Evolutionary conservation across 2,113 vertebrate species (phyloP).

Genomic region (Tinamus guttatus): DNA sequence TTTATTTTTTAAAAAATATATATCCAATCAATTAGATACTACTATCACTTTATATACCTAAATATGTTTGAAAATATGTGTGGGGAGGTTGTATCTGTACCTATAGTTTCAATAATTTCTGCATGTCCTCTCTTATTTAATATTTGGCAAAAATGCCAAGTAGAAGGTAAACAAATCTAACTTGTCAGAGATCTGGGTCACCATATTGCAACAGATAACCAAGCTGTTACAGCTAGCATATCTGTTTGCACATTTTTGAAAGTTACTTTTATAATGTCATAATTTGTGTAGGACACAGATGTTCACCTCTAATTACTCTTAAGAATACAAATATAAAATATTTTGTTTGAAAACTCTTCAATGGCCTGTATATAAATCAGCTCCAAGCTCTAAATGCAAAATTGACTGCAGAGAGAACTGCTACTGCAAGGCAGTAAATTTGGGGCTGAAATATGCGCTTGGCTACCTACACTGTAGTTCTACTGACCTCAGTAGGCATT

Average conservation of each 20-base stretch:
- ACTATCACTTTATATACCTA: rapidly evolving
- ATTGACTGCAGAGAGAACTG: neutral
- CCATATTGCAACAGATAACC: conserved; percentile 34
- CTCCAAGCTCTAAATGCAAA: neutral
- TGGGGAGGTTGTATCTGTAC: neutral
- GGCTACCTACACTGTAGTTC: neutral
- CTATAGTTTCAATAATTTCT: neutral
- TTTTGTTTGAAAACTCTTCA: conserved; percentile 1
- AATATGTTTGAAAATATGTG: neutral
- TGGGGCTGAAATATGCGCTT: neutral
- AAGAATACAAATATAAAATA: conserved; percentile 27
- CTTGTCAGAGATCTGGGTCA: conserved; percentile 32
- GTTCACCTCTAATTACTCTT: conserved; percentile 42
- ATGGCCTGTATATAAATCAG: conserved; percentile 6
- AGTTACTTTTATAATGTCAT: conserved; percentile 22
- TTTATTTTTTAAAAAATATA: too few species aligned
- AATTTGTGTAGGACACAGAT: conserved; percentile 50
- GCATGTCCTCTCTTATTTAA: neutral
- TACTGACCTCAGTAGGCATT: neutral
- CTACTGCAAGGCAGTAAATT: neutral
- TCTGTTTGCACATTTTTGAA: conserved; percentile 7
- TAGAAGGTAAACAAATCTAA: conserved; percentile 8
- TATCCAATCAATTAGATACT: too few species aligned
- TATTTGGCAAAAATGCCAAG: neutral
- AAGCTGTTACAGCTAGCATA: conserved; percentile 1